Evolutionary conservation across 2,888 invertebrate species (phyloP).

Genomic region (Zonitis immaculata): DNA sequence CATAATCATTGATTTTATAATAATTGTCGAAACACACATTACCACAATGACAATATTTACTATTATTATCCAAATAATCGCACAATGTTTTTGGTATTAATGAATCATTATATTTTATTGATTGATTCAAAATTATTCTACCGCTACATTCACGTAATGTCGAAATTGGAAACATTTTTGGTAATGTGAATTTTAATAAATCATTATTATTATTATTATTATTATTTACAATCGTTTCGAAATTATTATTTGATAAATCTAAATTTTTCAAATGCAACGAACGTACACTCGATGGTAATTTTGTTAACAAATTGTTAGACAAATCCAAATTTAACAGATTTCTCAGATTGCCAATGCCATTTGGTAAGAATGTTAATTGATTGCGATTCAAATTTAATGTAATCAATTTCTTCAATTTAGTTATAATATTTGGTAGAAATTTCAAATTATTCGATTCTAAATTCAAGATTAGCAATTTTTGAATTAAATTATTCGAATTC

Average conservation of each 20-base stretch:
- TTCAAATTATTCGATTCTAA: constrained; percentile 58
- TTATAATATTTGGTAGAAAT: constrained; percentile 58
- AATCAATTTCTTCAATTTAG: constrained; percentile 58
- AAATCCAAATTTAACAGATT: constrained; percentile 54
- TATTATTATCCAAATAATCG: constrained; percentile 55
- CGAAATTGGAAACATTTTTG: constrained; percentile 46
- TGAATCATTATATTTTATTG: constrained; percentile 54
- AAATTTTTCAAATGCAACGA: constrained; percentile 53
- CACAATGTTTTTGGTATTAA: constrained; percentile 58
- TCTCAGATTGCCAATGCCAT: constrained; percentile 59
- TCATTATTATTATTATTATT: constrained; percentile 9
- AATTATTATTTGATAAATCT: constrained; percentile 57
- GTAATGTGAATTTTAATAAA: constrained; percentile 13
- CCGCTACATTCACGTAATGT: constrained; percentile 56
- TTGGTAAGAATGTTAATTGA: constrained; percentile 56
- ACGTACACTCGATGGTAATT: constrained; percentile 59
- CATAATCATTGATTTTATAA: constrained; percentile 34
- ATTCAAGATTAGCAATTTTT: constrained; percentile 58
- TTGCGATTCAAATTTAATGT: constrained; percentile 64
- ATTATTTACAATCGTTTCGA: constrained; percentile 38
- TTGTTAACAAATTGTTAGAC: constrained; percentile 53
- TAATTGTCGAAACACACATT: constrained; percentile 42
- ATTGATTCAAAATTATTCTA: constrained; percentile 52
- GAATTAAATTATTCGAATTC: constrained; percentile 53
- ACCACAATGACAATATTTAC: constrained; percentile 62